Evolutionary conservation across 2,113 vertebrate species (phyloP).

Genomic region (Thryonomys swinderianus): DNA sequence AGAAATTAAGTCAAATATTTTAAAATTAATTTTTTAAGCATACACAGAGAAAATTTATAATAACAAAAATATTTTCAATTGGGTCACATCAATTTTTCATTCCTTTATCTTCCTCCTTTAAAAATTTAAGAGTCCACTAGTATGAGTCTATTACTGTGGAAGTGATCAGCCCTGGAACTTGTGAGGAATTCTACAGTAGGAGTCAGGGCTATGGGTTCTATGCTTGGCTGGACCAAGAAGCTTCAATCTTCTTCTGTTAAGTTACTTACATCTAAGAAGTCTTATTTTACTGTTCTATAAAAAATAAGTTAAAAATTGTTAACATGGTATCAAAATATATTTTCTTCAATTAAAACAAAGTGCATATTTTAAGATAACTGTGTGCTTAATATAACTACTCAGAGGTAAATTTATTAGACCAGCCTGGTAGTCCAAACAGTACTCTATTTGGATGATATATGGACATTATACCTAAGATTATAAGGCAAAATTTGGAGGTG

Average conservation of each 20-base stretch:
- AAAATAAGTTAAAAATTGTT: too few species aligned
- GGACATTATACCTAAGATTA: conserved; percentile 5
- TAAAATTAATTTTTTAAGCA: neutral
- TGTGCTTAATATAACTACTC: neutral
- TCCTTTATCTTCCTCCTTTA: neutral
- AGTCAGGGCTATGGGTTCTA: neutral
- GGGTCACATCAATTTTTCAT: neutral
- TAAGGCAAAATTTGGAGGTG: neutral
- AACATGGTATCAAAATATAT: neutral
- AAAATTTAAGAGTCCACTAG: neutral
- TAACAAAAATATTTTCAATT: neutral
- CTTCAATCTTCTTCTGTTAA: neutral
- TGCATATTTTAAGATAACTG: neutral
- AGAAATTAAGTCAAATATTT: neutral
- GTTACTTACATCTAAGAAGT: neutral
- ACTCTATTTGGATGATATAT: neutral
- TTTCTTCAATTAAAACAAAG: neutral
- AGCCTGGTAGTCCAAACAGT: neutral
- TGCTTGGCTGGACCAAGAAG: neutral
- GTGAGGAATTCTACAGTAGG: neutral
- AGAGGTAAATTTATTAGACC: neutral
- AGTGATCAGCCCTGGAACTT: neutral
- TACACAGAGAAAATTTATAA: conserved; percentile 8
- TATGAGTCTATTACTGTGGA: neutral
- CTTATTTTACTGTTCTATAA: neutral